A percentile compares a stretch with the other conserved stretches of the same genome.
Evolutionary conservation across 2,113 vertebrate genomes (phyloP).

Genomic region (Mugil cephalus): DNA sequence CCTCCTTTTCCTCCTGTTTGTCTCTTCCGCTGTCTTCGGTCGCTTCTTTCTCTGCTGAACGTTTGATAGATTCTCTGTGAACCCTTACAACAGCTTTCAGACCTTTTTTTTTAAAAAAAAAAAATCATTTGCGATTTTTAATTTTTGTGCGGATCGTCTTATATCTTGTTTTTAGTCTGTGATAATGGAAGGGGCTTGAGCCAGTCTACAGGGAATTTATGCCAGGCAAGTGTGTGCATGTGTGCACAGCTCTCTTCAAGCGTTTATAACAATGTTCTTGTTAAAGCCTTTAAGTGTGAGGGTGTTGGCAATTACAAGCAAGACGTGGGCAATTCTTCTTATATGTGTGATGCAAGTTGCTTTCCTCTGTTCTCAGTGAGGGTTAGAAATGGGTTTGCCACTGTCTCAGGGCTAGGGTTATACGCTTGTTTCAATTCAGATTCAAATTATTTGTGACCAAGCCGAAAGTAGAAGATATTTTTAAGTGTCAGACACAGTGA

Average conservation of each 20-base stretch:
- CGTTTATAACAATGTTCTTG: no score
- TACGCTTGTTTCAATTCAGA: no score
- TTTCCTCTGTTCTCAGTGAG: no score
- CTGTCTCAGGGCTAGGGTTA: no score
- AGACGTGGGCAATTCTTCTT: background rate
- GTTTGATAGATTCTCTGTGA: slow-evolving; percentile 25
- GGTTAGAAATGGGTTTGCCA: no score
- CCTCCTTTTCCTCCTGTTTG: slow-evolving; percentile 30
- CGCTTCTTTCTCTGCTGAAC: background rate
- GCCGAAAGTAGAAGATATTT: no score
- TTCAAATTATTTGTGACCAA: no score
- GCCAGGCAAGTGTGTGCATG: background rate
- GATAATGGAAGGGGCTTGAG: no score
- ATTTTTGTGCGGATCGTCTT: background rate
- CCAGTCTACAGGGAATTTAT: background rate
- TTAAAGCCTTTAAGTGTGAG: no score
- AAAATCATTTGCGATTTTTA: background rate
- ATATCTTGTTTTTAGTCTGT: background rate
- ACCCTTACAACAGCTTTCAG: slow-evolving; percentile 10
- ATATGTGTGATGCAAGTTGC: background rate
- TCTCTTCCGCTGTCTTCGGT: slow-evolving; percentile 10
- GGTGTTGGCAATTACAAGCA: no score
- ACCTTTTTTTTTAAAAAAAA: background rate
- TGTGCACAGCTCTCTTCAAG: no score
- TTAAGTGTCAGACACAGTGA: no score